phyloP scores from a whole-genome alignment of 2,888 invertebrate species.

The Iphiclides podalirius region DNA sequence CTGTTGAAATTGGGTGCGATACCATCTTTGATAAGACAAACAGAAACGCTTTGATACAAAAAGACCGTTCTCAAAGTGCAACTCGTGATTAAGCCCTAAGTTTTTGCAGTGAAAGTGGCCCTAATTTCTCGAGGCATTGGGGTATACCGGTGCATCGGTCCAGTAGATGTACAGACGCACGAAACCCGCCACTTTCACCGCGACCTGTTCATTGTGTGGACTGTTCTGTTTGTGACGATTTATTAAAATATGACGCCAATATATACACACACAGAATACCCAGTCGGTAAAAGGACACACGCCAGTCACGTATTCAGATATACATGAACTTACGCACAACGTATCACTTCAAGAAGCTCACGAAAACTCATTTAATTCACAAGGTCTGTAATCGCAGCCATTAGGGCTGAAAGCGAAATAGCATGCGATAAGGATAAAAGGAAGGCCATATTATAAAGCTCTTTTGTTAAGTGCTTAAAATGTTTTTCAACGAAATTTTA shows the following conservation, averaged over 20 bases:
- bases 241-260: neutral
- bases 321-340: no score
- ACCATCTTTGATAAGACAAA: no score
- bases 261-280: neutral
- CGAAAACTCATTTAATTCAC: neutral
- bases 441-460: no score
- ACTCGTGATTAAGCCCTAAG: constrained; percentile 10
- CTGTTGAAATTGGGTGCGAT: no score
- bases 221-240: neutral
- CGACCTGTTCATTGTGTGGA: constrained; percentile 12
- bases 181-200: constrained; percentile 15
- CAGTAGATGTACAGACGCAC: neutral
- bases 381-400: neutral
- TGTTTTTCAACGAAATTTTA: no score
- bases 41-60: no score
- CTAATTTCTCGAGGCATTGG: constrained; percentile 10
- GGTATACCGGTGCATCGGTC: neutral
- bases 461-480: no score
- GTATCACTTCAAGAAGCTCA: no score
- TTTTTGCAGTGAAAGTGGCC: constrained; percentile 15
- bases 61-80: no score
- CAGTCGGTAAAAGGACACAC: neutral
- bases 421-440: no score
- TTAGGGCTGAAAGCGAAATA: no score
- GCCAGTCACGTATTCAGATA: neutral